Conservation (phyloP, 2,888 invertebrate genomes). For the Aromia moschata region DNA sequence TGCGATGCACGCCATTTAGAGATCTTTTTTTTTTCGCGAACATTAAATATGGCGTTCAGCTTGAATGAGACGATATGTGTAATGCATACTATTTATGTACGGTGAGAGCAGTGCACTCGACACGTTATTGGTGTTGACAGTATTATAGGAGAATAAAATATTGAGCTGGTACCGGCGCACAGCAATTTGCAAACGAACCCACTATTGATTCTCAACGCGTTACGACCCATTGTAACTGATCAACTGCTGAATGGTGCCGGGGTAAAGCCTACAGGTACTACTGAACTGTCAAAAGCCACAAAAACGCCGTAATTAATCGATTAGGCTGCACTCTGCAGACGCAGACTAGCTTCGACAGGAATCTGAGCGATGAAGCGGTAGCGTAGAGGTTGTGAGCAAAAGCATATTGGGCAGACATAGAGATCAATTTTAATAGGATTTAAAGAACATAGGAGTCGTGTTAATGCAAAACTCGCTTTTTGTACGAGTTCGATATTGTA, state of each 20-base stretch:
- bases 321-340: too few species aligned
- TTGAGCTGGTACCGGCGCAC: constrained; percentile 1
- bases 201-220: constrained; percentile 3
- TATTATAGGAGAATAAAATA: constrained; percentile 25
- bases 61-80: constrained; percentile 5
- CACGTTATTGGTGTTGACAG: constrained; percentile 28
- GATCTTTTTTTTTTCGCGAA: constrained; percentile 11
- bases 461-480: too few species aligned
- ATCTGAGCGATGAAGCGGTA: too few species aligned
- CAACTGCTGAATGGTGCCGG: background rate
- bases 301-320: background rate
- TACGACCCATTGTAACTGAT: constrained; percentile 13
- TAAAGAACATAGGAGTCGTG: too few species aligned
- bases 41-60: constrained; percentile 11
- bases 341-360: too few species aligned
- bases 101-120: constrained; percentile 9
- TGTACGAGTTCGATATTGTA: too few species aligned
- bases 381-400: too few species aligned
- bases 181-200: constrained; percentile 16
- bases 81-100: constrained; percentile 18
- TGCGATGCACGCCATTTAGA: constrained; percentile 15
- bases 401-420: too few species aligned
- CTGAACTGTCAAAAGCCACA: background rate
- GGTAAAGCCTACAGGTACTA: background rate
- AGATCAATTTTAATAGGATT: too few species aligned